Evolutionary conservation across 1,140 invertebrate genomes (phyloP).

Genomic region (Bombus pascuorum): DNA sequence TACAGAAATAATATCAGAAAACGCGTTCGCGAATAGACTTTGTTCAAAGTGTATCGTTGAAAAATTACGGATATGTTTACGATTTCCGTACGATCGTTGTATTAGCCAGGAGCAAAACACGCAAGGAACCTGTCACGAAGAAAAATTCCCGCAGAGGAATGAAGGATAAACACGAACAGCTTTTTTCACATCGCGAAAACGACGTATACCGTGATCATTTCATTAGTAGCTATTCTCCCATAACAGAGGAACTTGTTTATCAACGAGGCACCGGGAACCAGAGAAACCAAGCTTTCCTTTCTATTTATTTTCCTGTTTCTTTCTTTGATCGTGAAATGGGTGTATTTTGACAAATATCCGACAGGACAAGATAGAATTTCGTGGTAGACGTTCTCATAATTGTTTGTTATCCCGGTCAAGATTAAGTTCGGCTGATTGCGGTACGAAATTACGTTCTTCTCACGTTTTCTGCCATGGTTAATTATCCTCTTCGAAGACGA

Average conservation of each 20-base stretch:
- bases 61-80: conserved; percentile 21
- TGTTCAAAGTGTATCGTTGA: neutral
- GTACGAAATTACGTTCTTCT: conserved; percentile 42
- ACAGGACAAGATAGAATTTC: conserved; percentile 10
- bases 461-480: conserved; percentile 48
- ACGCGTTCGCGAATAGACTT: neutral
- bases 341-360: conserved; percentile 44
- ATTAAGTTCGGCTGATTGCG: conserved; percentile 2
- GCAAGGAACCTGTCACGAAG: conserved; percentile 23
- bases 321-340: neutral
- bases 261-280: conserved; percentile 12
- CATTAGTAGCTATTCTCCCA: conserved; percentile 52
- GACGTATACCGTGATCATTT: conserved; percentile 56
- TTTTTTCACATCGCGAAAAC: conserved; percentile 4
- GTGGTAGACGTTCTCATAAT: conserved; percentile 30
- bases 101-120: conserved; percentile 1
- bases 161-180: conserved; percentile 63
- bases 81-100: conserved; percentile 26
- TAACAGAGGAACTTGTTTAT: conserved; percentile 59
- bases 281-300: neutral
- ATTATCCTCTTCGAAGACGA: conserved; percentile 31
- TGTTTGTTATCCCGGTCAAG: conserved; percentile 14
- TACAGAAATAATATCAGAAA: neutral
- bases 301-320: neutral
- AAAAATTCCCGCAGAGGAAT: conserved; percentile 49